A percentile compares a stretch with the other conserved stretches of the same genome.
phyloP scores from a whole-genome alignment of 2,113 vertebrate genomes.

The Phaethornis superciliosus region DNA sequence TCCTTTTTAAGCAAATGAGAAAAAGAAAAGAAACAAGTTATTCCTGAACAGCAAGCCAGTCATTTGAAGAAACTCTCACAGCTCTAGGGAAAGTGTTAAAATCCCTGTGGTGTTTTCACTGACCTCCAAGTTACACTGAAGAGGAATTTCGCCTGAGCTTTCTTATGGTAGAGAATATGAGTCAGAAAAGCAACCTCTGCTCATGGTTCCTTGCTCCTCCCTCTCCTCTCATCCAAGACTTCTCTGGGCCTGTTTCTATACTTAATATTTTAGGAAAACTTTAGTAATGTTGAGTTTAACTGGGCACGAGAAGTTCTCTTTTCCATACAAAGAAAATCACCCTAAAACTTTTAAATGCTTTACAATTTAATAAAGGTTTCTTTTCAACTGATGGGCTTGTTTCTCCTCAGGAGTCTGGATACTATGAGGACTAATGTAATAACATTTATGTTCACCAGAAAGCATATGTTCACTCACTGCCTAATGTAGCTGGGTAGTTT shows the following conservation, averaged over 20 bases:
- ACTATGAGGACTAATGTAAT: background rate
- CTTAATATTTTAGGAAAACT: constrained; percentile 11
- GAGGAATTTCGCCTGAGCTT: constrained; percentile 34
- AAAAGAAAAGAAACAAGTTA: background rate
- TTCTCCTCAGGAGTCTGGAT: background rate
- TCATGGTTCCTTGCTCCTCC: constrained; percentile 8
- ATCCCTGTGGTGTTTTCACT: background rate
- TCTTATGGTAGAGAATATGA: constrained; percentile 15
- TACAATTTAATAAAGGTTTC: background rate
- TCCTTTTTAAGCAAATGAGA: background rate
- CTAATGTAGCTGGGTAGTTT: background rate
- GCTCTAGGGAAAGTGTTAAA: constrained; percentile 38
- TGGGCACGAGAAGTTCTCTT: background rate
- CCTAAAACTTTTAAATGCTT: background rate
- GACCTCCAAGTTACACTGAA: constrained; percentile 25
- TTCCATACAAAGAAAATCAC: background rate
- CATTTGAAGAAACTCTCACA: background rate
- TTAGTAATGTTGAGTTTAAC: constrained; percentile 11
- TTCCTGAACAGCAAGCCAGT: background rate
- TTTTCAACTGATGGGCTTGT: background rate
- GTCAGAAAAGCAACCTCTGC: constrained; percentile 4
- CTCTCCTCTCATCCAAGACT: constrained; percentile 1
- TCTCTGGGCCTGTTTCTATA: background rate
- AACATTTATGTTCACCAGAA: constrained; percentile 6
- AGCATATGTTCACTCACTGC: background rate